Conservation (phyloP, 2,888 invertebrate species). For the Encarsia formosa region DNA sequence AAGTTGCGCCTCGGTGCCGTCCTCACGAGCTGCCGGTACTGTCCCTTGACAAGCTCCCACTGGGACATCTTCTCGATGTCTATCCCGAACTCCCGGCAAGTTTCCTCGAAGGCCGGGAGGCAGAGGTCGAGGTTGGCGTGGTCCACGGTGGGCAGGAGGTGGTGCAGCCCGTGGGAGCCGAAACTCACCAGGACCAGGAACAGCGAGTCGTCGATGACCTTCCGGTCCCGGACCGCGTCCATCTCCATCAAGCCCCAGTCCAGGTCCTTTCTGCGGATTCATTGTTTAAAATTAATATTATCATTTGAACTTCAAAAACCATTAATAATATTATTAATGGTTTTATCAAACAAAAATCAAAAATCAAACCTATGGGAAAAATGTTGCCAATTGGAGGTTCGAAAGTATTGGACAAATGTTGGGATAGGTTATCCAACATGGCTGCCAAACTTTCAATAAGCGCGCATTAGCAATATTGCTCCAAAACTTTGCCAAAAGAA, state of each 20-base stretch:
- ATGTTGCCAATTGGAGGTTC: no score
- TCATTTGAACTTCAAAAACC: no score
- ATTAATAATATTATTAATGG: no score
- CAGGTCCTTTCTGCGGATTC: conserved; percentile 51
- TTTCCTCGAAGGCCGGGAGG: conserved; percentile 61
- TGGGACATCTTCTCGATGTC: conserved; percentile 51
- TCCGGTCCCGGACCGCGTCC: conserved; percentile 69
- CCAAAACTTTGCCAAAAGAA: no score
- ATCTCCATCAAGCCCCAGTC: conserved; percentile 79
- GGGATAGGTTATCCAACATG: no score
- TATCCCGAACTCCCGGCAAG: conserved; percentile 62
- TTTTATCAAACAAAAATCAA: no score
- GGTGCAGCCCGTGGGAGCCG: conserved; percentile 76
- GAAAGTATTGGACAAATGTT: no score
- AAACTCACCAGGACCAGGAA: conserved; percentile 69
- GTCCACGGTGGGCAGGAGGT: conserved; percentile 76
- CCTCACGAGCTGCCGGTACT: conserved; percentile 60
- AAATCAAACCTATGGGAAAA: no score
- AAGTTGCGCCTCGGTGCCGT: conserved; percentile 43
- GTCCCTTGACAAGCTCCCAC: conserved; percentile 63
- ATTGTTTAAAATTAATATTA: no score
- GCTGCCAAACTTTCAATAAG: no score
- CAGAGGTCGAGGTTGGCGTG: conserved; percentile 67
- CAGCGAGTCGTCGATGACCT: conserved; percentile 63
- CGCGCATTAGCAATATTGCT: no score